Base-by-base conservation (phyloP, 2,113 vertebrate species). In the Ophthalmolycus amberensis region DNA sequence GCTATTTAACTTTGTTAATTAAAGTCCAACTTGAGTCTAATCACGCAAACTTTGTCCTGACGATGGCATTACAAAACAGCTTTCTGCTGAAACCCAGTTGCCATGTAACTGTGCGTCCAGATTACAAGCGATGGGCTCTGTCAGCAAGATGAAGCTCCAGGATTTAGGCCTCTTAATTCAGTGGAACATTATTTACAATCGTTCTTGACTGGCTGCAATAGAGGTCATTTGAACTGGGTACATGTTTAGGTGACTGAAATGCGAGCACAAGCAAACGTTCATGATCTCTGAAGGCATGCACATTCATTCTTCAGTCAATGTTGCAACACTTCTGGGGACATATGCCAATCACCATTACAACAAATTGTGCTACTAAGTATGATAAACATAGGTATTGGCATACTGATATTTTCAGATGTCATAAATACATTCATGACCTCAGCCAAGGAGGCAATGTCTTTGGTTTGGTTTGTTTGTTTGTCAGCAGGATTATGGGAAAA, bases 1-100 rank as follows among this genome's bases (percentile, higher is more conserved):
- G 88, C 90, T 90, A 91, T 90, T 94, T 93, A 93, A 93, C 91
- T 85, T 64, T 77, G 84, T 91, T 95, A 95, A 95, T 95, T 94
- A 93, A 85, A 77, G 16, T 87, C 83, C 83, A 90, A 93, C 90
- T 86, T 79, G 67, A 85, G 82, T 82, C 82, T 91, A 91, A 94
- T 93, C 93, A 82, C 66, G 74, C 82, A 80, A 93, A 92, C 89
- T 86, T 89, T 87, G 74, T 84, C 89, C 60, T 73, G 58, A 85
- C 46, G 76, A 80, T 83, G 62, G 82, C 50, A 52, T 88, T 85
- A 82, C 84, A 75, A 83, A 90, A 83, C 75, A 72, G 67, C 46
- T 64, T 70, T 81, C 78, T 77, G 29, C 70, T 63, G 54, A 81
- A 86, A 81, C 85, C 72, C 29, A 18, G 73, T 59, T 52, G 42